phyloP scores from a whole-genome alignment of 2,113 vertebrate species.

The Acinonyx jubatus region DNA sequence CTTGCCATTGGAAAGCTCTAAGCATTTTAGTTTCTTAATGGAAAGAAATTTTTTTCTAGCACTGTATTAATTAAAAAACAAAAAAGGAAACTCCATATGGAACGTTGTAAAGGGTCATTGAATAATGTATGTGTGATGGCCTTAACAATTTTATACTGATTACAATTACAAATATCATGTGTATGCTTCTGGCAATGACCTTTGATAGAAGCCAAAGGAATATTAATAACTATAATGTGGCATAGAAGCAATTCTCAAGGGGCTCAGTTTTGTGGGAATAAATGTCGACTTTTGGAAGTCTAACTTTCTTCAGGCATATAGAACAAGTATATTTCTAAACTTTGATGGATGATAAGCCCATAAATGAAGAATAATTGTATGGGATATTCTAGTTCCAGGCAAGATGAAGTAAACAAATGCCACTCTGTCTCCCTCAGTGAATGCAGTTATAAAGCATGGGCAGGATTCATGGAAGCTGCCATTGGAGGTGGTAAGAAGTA shows the following conservation, averaged over 20 bases:
- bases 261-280: background rate
- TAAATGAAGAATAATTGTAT: background rate
- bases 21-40: conserved; percentile 14
- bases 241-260: background rate
- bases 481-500: background rate
- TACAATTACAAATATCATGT: background rate
- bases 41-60: background rate
- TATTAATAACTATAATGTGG: background rate
- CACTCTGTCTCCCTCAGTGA: background rate
- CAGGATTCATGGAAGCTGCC: background rate
- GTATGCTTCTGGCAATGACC: background rate
- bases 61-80: background rate
- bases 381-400: background rate
- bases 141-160: conserved; percentile 17
- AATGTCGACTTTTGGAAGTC: background rate
- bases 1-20: background rate
- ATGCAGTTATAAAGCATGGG: background rate
- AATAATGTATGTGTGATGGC: background rate
- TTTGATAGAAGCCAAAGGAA: background rate
- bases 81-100: background rate
- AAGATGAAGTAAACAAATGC: background rate
- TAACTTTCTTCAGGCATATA: background rate
- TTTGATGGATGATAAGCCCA: background rate
- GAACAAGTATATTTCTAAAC: background rate
- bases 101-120: background rate